A percentile compares a stretch with the other conserved stretches of the same genome.
phyloP scores from a whole-genome alignment of 2,888 invertebrate genomes.

The Apoderus coryli region DNA sequence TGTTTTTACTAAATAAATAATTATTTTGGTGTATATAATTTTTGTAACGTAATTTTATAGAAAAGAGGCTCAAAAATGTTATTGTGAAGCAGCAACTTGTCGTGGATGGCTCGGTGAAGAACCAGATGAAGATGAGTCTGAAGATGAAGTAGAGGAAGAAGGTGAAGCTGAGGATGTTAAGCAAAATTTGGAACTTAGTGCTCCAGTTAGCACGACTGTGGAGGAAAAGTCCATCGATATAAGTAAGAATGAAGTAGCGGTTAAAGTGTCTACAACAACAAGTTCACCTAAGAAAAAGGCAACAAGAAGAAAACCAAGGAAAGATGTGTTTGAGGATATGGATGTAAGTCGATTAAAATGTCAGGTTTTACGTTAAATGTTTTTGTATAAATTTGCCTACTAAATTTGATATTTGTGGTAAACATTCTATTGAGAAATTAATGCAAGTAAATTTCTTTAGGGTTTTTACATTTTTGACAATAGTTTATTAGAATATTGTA shows the following conservation, averaged over 20 bases:
- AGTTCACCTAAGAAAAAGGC: constrained; percentile 18
- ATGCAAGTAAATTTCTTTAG: background rate
- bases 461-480: no score
- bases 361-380: background rate
- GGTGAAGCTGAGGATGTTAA: constrained; percentile 28
- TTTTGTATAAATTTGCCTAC: background rate
- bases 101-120: constrained; percentile 92
- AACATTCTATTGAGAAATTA: no score
- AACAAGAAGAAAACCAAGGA: constrained; percentile 30
- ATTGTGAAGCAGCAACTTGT: constrained; percentile 78
- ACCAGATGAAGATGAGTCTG: constrained; percentile 55
- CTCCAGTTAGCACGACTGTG: background rate
- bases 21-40: no score
- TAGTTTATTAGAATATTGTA: no score
- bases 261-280: constrained; percentile 14
- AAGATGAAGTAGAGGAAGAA: constrained; percentile 38
- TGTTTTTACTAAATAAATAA: no score
- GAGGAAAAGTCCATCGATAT: constrained; percentile 25
- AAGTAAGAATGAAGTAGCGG: constrained; percentile 6
- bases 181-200: constrained; percentile 1
- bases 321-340: constrained; percentile 46
- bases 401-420: no score
- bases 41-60: background rate
- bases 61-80: constrained; percentile 88
- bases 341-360: constrained; percentile 34